Conservation (phyloP, 2,113 vertebrate genomes). For the Petrocephalus microphthalmus region DNA sequence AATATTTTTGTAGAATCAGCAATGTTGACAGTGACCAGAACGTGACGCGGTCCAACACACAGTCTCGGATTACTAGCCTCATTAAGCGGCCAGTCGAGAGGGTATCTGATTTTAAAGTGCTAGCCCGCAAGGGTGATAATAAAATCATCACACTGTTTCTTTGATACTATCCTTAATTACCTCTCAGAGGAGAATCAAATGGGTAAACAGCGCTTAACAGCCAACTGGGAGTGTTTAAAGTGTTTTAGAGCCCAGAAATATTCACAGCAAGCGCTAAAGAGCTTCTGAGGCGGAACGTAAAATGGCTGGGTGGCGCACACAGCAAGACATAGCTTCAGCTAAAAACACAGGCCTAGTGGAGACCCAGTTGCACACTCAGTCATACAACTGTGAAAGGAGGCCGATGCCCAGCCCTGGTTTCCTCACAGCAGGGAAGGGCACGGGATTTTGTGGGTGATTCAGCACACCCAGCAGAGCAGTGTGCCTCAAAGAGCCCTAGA, state of each 20-base stretch:
- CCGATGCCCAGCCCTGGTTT: neutral
- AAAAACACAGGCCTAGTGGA: neutral
- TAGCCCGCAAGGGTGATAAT: conserved; percentile 33
- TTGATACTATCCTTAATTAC: conserved; percentile 59
- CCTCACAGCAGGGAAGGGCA: neutral
- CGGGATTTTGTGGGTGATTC: neutral
- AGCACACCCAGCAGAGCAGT: neutral
- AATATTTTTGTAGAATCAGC: neutral
- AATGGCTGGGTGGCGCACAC: neutral
- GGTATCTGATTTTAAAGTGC: conserved; percentile 32
- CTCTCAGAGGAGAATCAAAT: conserved; percentile 62
- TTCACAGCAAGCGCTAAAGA: conserved; percentile 4
- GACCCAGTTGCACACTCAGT: neutral
- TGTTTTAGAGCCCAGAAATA: conserved; percentile 16
- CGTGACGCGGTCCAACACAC: neutral
- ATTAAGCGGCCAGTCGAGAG: neutral
- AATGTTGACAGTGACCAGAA: neutral
- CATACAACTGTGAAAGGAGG: neutral
- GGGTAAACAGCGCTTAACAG: conserved; percentile 63
- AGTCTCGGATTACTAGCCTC: neutral
- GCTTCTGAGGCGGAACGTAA: neutral
- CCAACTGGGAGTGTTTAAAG: conserved; percentile 45
- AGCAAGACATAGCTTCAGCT: neutral
- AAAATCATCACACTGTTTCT: conserved; percentile 47
- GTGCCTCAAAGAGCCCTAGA: neutral